Base-by-base conservation (phyloP, 2,888 invertebrate species). In the Ditylenchus weischeri region DNA sequence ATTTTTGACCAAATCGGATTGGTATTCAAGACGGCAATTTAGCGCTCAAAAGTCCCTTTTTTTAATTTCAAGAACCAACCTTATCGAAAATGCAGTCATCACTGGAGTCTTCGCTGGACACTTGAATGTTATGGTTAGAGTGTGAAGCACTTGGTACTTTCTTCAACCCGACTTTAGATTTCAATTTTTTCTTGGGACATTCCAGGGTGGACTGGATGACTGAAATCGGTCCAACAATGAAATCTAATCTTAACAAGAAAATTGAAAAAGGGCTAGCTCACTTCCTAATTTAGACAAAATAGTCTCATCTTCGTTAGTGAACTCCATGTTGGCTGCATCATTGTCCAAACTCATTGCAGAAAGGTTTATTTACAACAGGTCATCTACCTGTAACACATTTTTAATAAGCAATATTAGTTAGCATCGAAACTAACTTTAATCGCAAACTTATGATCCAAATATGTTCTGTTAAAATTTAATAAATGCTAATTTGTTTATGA, bases 261-360 rank as follows among this genome's bases (percentile, higher is more conserved):
- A 18, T 48, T 10, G 7, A 38, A 47, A 48, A 38, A 50, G 36
- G 13, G 23, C 36, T 65, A 75, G 43, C 76, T 70, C 62, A 78
- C 78, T 78, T 73, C 78, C 76, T 57, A 78, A 71, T 61, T 73
- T 68, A 23, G 73, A 69, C 60, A 78, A 65, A 51, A 78, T 78
- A 18, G 75, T 76, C 29, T 75, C 71, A 65, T 75, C 77, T 62
- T 76, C 76, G 66, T 75, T 62, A n/a, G 48, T 43, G 35, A 64
- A n/a, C 19, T 62, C 62, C 50, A 62, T 54, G 13, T 43, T 43
- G 43, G 43, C 43, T 13, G 43, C 15, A 43, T 43, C 8, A 2
- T 6, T 15, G 29, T 29, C 29, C 29, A 29, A 29, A 8, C 43
- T 43, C 43, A 43, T 43, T 13, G 8, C 8, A 6, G 1, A 43